Conservation (phyloP, 1,140 invertebrate genomes). For the Leptonema lineaticorne region DNA sequence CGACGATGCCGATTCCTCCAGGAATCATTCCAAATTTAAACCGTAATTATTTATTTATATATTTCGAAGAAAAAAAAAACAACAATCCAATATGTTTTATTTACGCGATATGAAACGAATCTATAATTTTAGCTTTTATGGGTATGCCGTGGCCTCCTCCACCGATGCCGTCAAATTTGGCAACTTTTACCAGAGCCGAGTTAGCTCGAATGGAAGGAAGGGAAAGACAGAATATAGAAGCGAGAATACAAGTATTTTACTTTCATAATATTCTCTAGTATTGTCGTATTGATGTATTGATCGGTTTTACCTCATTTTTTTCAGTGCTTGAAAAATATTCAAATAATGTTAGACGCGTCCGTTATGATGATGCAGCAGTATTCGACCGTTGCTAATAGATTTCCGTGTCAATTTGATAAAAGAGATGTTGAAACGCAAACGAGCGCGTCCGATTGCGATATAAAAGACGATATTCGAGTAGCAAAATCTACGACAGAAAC, state of each 20-base stretch:
- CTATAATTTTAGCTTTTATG: slow-evolving; percentile 36
- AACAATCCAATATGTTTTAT: background rate
- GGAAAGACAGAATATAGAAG: slow-evolving; percentile 83
- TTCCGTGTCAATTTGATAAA: slow-evolving; percentile 45
- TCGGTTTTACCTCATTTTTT: slow-evolving; percentile 29
- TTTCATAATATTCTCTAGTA: no score
- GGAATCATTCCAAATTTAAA: slow-evolving; percentile 9
- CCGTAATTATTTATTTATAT: slow-evolving; percentile 47
- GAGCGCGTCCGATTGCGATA: slow-evolving; percentile 26
- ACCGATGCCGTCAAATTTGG: slow-evolving; percentile 73
- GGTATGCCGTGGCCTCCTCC: slow-evolving; percentile 66
- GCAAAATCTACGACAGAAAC: background rate
- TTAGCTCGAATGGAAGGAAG: slow-evolving; percentile 85
- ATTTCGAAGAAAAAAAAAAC: slow-evolving; percentile 27
- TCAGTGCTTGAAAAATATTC: slow-evolving; percentile 81
- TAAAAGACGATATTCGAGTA: background rate
- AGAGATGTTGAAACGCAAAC: slow-evolving; percentile 53
- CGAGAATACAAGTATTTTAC: slow-evolving; percentile 76
- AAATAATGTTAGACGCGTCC: slow-evolving; percentile 84
- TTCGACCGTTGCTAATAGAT: slow-evolving; percentile 60
- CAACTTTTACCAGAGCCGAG: slow-evolving; percentile 78
- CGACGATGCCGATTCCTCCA: slow-evolving; percentile 17
- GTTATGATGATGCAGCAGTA: slow-evolving; percentile 89
- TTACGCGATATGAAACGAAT: background rate
- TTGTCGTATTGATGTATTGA: background rate